Conservation (phyloP, 2,888 invertebrate species). For the Coremacera marginata region DNA sequence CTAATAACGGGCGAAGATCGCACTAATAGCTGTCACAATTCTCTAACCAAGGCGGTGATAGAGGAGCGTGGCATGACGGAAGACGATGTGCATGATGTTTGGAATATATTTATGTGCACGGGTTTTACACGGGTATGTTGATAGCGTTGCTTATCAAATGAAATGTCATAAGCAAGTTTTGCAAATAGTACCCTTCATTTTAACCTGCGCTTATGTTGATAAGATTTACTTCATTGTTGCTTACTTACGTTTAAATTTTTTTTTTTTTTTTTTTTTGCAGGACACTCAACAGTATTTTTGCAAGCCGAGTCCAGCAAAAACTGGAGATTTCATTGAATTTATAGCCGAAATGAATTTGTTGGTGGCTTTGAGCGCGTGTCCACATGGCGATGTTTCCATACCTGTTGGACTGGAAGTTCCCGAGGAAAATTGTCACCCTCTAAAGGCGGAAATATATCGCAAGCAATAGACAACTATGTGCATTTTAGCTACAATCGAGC, state of each 20-base stretch:
- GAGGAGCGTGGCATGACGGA: conserved; percentile 67
- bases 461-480: conserved; percentile 47
- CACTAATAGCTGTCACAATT: conserved; percentile 69
- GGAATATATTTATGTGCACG: conserved; percentile 72
- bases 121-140: conserved; percentile 66
- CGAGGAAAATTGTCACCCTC: conserved; percentile 67
- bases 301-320: conserved; percentile 70
- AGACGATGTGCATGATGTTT: conserved; percentile 71
- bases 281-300: conserved; percentile 71
- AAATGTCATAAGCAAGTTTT: neutral
- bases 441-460: conserved; percentile 68
- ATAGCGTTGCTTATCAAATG: neutral
- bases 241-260: neutral
- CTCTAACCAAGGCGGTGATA: conserved; percentile 66
- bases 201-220: too few species aligned
- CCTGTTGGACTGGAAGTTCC: conserved; percentile 68
- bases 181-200: neutral
- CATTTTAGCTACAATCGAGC: too few species aligned
- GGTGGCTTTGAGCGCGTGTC: conserved; percentile 69
- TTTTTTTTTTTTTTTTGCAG: conserved; percentile 49
- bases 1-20: conserved; percentile 69
- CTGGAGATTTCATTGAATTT: conserved; percentile 71
- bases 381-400: conserved; percentile 70
- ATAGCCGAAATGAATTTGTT: conserved; percentile 71
- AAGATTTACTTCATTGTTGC: neutral